phyloP scores from a whole-genome alignment of 2,113 vertebrate genomes.

The Psittacara wagleri region DNA sequence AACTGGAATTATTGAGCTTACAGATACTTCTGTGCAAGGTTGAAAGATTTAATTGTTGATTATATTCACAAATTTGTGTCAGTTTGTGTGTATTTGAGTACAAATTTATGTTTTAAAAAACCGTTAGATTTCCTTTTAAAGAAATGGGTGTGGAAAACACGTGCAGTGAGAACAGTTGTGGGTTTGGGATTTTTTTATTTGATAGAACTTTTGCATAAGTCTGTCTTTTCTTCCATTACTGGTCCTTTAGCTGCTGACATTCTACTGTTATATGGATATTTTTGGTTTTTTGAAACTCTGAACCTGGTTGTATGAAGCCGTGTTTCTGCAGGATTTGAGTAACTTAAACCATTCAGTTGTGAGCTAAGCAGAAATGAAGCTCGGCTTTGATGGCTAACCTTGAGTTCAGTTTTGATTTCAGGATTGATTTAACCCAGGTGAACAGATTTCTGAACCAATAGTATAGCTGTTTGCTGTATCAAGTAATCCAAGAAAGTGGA shows the following conservation, averaged over 20 bases:
- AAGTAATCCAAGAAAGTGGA: neutral
- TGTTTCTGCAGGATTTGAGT: neutral
- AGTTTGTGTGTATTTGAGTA: neutral
- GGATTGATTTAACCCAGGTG: neutral
- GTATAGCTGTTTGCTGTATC: neutral
- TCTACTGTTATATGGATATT: neutral
- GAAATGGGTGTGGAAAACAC: neutral
- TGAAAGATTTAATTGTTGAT: neutral
- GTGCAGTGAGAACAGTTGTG: neutral
- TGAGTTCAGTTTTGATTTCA: neutral
- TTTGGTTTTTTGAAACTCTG: neutral
- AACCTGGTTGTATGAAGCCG: neutral
- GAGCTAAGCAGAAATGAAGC: neutral
- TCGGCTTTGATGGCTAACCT: neutral
- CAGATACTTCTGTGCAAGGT: neutral
- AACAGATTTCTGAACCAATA: neutral
- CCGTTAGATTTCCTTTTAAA: neutral
- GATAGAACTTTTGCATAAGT: neutral
- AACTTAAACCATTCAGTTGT: neutral
- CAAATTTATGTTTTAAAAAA: neutral
- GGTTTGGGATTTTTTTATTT: neutral
- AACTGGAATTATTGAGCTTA: neutral
- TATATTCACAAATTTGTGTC: neutral
- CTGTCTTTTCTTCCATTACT: neutral
- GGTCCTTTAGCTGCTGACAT: neutral